Conservation (phyloP, 2,797 vertebrate species). For the Acanthornis magna region DNA sequence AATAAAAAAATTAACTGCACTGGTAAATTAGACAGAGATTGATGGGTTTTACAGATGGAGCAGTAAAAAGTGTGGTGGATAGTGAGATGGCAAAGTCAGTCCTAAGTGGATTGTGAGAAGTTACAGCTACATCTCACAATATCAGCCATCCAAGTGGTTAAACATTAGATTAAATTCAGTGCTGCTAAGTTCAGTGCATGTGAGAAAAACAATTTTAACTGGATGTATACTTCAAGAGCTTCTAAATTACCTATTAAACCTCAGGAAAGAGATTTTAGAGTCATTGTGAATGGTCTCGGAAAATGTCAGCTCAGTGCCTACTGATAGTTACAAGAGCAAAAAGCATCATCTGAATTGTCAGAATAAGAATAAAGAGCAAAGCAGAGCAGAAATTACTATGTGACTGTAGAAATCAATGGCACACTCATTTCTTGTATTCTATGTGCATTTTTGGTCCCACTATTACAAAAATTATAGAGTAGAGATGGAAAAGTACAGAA, state of each 20-base stretch:
- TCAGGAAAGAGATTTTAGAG: conserved; percentile 38
- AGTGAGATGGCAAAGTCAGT: background rate
- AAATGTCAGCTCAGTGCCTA: conserved; percentile 31
- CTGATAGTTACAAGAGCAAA: conserved; percentile 33
- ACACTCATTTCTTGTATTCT: background rate
- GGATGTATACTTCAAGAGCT: background rate
- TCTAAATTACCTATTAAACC: conserved; percentile 50
- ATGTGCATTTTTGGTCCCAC: background rate
- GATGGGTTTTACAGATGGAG: background rate
- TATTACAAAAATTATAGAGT: conserved; percentile 19
- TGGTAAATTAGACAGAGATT: conserved; percentile 27
- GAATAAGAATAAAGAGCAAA: background rate
- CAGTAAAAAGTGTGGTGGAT: background rate
- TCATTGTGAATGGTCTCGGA: background rate
- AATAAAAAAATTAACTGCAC: conserved; percentile 25
- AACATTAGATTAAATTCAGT: conserved; percentile 4
- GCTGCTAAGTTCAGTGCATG: background rate
- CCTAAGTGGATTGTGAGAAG: background rate
- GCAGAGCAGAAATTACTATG: conserved; percentile 24
- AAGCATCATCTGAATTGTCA: conserved; percentile 22
- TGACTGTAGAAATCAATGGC: background rate
- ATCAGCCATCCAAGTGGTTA: background rate
- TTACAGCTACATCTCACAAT: background rate
- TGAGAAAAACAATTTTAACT: conserved; percentile 34
- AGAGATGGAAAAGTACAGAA: background rate